Evolutionary conservation across 2,113 vertebrate genomes (phyloP).

Genomic region (Gnathonemus longibarbis): DNA sequence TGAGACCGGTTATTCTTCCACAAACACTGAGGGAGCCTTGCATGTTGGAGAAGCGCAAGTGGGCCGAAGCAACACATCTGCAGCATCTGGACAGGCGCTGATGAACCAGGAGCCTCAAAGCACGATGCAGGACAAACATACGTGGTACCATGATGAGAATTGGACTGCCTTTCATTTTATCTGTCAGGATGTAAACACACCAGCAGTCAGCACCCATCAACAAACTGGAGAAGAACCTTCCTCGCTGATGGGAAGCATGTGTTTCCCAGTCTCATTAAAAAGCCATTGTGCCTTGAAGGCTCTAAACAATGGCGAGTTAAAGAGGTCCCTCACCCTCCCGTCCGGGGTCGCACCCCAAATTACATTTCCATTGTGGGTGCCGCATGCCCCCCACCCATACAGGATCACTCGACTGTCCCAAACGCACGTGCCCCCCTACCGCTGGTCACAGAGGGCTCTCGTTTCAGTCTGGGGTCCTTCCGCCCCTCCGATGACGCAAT

Average conservation of each 20-base stretch:
- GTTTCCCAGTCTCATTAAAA: conserved; percentile 49
- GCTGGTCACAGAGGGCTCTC: conserved; percentile 42
- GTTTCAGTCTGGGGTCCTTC: conserved; percentile 13
- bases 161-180: conserved; percentile 21
- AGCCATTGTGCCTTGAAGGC: conserved; percentile 35
- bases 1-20: not conserved
- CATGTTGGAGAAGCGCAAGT: not conserved
- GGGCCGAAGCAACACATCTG: not conserved
- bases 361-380: conserved; percentile 9
- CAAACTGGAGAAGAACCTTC: conserved; percentile 33
- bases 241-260: conserved; percentile 42
- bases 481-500: conserved; percentile 43
- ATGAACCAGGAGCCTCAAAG: not conserved
- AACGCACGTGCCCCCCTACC: conserved; percentile 40
- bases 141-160: not conserved
- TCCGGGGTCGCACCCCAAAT: not conserved
- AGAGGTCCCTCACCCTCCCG: conserved; percentile 12
- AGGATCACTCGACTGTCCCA: conserved; percentile 46
- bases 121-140: not conserved
- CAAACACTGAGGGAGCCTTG: not conserved
- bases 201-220: conserved; percentile 29
- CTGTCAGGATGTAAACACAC: conserved; percentile 29
- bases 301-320: conserved; percentile 43
- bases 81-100: not conserved
- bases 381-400: conserved; percentile 36